Evolutionary conservation across 2,797 vertebrate genomes (phyloP).

Genomic region (Carduelis carduelis): DNA sequence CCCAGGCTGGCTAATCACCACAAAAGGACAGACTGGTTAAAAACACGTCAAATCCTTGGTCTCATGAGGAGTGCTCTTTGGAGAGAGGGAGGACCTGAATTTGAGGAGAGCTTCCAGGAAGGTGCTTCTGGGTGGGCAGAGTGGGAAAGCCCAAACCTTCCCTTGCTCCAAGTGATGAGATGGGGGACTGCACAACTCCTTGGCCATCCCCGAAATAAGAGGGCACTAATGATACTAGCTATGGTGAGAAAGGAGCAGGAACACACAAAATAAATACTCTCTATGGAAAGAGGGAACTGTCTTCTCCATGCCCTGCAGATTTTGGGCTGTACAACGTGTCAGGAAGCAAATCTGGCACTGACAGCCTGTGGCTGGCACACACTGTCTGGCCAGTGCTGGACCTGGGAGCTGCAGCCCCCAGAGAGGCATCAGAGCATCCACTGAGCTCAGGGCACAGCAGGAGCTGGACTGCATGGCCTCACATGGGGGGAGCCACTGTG

Average conservation of each 20-base stretch:
- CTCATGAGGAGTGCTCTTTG: not conserved
- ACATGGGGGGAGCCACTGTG: rapidly evolving
- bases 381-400: not conserved
- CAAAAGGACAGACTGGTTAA: not conserved
- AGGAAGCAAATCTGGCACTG: not conserved
- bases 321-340: not conserved
- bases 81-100: not conserved
- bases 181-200: not conserved
- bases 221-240: not conserved
- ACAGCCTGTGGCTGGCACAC: not conserved
- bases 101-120: not conserved
- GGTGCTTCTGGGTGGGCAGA: not conserved
- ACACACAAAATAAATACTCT: not conserved
- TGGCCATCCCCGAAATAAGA: not conserved
- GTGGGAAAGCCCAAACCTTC: not conserved
- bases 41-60: not conserved
- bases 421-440: rapidly evolving
- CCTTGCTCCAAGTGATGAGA: not conserved
- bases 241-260: not conserved
- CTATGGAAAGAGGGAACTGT: not conserved
- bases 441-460: not conserved
- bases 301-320: not conserved
- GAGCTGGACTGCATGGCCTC: not conserved
- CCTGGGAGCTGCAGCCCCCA: not conserved
- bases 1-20: not conserved